phyloP scores from a whole-genome alignment of 2,888 invertebrate genomes.

The Synergus umbraculus region DNA sequence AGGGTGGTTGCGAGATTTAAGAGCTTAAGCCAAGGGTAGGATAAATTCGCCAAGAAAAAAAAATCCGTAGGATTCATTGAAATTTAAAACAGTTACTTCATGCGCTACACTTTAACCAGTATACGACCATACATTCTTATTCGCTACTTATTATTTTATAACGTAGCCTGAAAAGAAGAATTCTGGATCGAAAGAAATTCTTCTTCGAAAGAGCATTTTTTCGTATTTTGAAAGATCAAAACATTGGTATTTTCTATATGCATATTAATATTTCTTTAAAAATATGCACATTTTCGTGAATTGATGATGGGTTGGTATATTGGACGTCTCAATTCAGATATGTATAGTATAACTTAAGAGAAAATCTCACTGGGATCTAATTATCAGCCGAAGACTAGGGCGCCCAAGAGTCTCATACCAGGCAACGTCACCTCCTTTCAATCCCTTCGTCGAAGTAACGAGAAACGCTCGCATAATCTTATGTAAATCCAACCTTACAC shows the following conservation, averaged over 20 bases:
- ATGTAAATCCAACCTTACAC: slow-evolving; percentile 72
- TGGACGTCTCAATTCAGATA: not conserved
- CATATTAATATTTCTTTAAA: too few species aligned
- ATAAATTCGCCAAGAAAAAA: slow-evolving; percentile 53
- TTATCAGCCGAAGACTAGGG: slow-evolving; percentile 68
- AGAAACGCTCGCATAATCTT: slow-evolving; percentile 71
- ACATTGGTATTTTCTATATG: too few species aligned
- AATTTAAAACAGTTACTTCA: slow-evolving; percentile 58
- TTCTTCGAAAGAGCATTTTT: too few species aligned
- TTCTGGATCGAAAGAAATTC: too few species aligned
- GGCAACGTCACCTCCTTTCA: slow-evolving; percentile 44
- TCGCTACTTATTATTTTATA: too few species aligned
- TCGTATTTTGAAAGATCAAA: too few species aligned
- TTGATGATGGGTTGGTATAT: not conserved
- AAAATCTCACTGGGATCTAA: slow-evolving; percentile 64
- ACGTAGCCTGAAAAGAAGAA: too few species aligned
- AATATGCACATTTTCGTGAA: too few species aligned
- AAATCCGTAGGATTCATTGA: slow-evolving; percentile 63
- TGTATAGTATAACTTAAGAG: not conserved
- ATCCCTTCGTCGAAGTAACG: slow-evolving; percentile 51
- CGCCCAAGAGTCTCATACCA: slow-evolving; percentile 64
- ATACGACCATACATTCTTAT: too few species aligned
- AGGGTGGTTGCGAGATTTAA: slow-evolving; percentile 66
- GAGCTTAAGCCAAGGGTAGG: slow-evolving; percentile 60
- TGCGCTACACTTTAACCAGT: too few species aligned